Base-by-base conservation (phyloP, 2,888 invertebrate genomes). In the Alcis repandata region DNA sequence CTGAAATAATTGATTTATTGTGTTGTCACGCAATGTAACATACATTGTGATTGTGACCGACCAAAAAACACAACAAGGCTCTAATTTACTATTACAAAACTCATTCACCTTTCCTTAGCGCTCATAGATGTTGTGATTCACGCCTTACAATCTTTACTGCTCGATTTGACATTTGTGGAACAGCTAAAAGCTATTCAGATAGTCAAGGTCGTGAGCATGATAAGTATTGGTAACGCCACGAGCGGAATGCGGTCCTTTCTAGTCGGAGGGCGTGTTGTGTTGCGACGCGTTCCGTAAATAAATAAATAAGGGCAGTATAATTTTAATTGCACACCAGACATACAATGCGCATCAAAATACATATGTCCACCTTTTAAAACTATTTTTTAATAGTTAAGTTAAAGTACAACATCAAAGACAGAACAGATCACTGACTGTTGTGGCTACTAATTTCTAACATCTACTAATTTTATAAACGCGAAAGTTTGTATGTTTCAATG, bases 241-340 rank as follows among this genome's bases (percentile, higher is more conserved):
- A 46, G 57, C 19, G 70, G 73, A 75, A 76, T 79, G 73, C 61
- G 41, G 59, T 66, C 68, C 70, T 69, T 72, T 79, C 71, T 70
- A 70, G 15, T 3, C 52, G 41, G 41, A 33, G 40, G 56, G 59
- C 48, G 19, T 49, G 53, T 20, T 36, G 41, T 33, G 17, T n/a
- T 48, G 19, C 20, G 15, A 11, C 19, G 51, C 43, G 27, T 36
- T 51, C 4, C 9, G 17, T 51, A 59, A 59, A 59, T 33, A 51
- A 59, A 41, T 20, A 36, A 45, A 1, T n/a, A n/a, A n/a, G 1
- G 22, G 45, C 4, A 45, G 15, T 20, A 20, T 15, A 10, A 10
- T 11, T 20, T 41, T 15, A 41, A 4, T 41, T 11, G 9, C 19
- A 43, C 11, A 11, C 19, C 11, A 43, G 19, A 20, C 13, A 1